These are phyloP conservation scores for Troglohyphantes excavatus DNA, from an alignment of 2,888 invertebrate species.

Conservation along the genomic window DNA sequence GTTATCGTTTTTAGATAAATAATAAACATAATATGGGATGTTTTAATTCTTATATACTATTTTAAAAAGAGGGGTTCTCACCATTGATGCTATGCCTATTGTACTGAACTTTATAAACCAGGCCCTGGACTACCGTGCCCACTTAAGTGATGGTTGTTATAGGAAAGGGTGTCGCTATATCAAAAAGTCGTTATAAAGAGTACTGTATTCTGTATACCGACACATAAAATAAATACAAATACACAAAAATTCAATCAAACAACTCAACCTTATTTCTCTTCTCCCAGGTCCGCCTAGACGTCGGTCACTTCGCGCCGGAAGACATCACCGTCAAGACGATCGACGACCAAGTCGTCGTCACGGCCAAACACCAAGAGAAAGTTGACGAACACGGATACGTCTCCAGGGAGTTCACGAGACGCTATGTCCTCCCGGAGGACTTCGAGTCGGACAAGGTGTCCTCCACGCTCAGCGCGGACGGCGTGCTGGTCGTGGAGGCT, in stretches of 20 bases:
- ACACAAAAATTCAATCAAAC: background rate
- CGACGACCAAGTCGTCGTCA: slow-evolving; percentile 79
- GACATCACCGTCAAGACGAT: slow-evolving; percentile 80
- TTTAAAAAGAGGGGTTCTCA: no score
- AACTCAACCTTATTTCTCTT: background rate
- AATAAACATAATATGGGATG: no score
- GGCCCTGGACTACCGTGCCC: no score
- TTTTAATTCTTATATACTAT: no score
- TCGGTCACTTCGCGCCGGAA: slow-evolving; percentile 80
- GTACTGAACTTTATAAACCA: no score
- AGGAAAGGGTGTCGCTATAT: no score
- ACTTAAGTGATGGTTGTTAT: no score
- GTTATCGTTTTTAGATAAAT: no score
- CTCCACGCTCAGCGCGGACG: slow-evolving; percentile 80
- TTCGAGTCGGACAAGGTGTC: slow-evolving; percentile 77
- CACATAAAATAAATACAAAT: no score
- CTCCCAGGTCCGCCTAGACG: slow-evolving; percentile 79
- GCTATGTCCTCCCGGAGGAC: slow-evolving; percentile 79
- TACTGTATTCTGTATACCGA: no score
- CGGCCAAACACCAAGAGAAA: slow-evolving; percentile 80
- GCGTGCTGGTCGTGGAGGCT: slow-evolving; percentile 78
- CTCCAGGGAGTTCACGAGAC: slow-evolving; percentile 79
- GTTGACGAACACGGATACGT: slow-evolving; percentile 80
- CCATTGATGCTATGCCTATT: no score
- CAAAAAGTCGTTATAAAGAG: no score